Conservation (phyloP, 2,888 invertebrate species). For the Diadegma fenestrale region DNA sequence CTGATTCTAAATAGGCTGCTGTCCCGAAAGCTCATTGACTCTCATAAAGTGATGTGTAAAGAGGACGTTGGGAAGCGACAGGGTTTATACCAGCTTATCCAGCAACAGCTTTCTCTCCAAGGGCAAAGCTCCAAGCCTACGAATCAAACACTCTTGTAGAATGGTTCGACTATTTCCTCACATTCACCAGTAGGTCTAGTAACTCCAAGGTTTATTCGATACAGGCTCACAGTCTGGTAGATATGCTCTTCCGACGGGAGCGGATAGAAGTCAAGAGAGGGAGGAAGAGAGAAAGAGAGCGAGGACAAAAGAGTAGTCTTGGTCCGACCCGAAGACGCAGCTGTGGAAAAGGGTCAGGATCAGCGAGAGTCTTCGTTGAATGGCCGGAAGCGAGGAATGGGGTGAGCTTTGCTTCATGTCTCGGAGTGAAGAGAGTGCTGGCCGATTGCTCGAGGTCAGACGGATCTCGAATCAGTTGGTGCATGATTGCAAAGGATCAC, state of each 20-base stretch:
- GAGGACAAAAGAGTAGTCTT: conserved; percentile 46
- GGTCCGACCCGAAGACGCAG: conserved; percentile 39
- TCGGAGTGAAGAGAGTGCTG: conserved; percentile 5
- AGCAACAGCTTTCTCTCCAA: conserved; percentile 42
- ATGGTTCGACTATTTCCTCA: conserved; percentile 55
- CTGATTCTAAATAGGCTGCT: conserved; percentile 4
- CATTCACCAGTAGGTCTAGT: conserved; percentile 33
- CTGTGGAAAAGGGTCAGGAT: conserved; percentile 46
- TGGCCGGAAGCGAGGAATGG: conserved; percentile 43
- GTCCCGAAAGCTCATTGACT: neutral
- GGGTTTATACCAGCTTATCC: conserved; percentile 35
- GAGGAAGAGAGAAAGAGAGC: neutral
- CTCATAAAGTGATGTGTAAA: neutral
- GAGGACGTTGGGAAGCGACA: conserved; percentile 19
- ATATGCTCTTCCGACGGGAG: conserved; percentile 11
- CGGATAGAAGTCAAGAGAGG: neutral
- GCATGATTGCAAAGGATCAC: conserved; percentile 49
- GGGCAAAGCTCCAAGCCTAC: conserved; percentile 6
- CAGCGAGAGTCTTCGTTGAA: conserved; percentile 45
- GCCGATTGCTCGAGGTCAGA: conserved; percentile 48
- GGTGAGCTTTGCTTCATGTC: conserved; percentile 22
- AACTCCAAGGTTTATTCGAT: conserved; percentile 45
- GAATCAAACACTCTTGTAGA: conserved; percentile 33
- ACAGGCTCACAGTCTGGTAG: conserved; percentile 46
- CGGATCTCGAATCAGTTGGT: conserved; percentile 43